Percentiles rank a stretch among this genome's conserved stretches.
Evolutionary conservation across 2,113 vertebrate genomes (phyloP).

Genomic region (Brachypteracias leptosomus): DNA sequence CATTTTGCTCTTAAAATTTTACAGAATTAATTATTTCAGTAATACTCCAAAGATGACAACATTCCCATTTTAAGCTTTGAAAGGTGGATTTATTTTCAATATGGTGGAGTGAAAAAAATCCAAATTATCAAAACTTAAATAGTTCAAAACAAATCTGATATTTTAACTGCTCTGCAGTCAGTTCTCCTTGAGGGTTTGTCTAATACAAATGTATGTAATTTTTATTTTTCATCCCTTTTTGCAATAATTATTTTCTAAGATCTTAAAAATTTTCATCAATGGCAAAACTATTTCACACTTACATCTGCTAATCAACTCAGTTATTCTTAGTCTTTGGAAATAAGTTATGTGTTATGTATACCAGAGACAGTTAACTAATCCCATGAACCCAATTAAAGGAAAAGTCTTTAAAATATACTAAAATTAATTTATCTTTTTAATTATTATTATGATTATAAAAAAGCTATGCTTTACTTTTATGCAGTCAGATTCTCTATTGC

Average conservation of each 20-base stretch:
- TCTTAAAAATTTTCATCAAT: background rate
- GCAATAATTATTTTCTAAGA: background rate
- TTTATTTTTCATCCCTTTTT: background rate
- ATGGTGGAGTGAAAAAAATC: background rate
- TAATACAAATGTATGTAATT: background rate
- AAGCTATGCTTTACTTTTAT: background rate
- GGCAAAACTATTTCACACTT: background rate
- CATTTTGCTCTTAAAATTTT: background rate
- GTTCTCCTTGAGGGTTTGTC: background rate
- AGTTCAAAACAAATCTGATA: background rate
- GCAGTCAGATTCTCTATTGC: background rate
- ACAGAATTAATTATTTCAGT: background rate
- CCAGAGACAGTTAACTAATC: background rate
- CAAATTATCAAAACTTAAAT: background rate
- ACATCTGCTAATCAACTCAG: slow-evolving; percentile 33
- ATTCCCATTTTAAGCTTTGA: background rate
- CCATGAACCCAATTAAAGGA: background rate
- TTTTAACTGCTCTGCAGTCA: background rate
- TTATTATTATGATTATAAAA: no score
- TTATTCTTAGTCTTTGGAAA: slow-evolving; percentile 32
- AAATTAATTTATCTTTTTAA: background rate
- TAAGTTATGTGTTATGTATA: background rate
- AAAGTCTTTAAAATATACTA: background rate
- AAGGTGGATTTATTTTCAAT: background rate
- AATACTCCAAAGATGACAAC: background rate